These are phyloP conservation scores for Onthophagus sagittarius DNA, from an alignment of 2,888 invertebrate genomes.

Conservation along the genomic window DNA sequence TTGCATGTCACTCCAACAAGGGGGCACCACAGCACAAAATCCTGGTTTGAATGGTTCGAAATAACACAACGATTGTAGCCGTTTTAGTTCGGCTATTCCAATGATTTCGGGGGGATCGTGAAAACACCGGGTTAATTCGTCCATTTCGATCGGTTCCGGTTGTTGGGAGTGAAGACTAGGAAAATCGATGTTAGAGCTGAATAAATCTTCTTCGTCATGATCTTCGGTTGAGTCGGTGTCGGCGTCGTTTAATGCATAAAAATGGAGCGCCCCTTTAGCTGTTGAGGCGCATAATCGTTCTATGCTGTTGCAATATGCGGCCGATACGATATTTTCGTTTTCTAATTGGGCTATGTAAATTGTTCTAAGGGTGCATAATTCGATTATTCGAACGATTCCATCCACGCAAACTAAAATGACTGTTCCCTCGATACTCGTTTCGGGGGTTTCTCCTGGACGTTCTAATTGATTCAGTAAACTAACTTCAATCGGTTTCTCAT, in stretches of 20 bases:
- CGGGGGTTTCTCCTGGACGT: conserved; percentile 26
- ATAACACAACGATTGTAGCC: conserved; percentile 69
- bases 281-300: conserved; percentile 84
- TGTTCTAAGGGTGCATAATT: conserved; percentile 65
- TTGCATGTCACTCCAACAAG: conserved; percentile 91
- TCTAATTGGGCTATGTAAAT: conserved; percentile 66
- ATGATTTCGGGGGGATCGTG: conserved; percentile 41
- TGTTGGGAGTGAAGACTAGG: conserved; percentile 27
- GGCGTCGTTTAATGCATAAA: conserved; percentile 71
- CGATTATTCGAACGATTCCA: conserved; percentile 70
- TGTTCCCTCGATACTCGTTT: conserved; percentile 52
- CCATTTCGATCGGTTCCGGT: conserved; percentile 35
- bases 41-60: conserved; percentile 67
- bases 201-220: conserved; percentile 64
- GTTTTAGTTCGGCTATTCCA: conserved; percentile 47
- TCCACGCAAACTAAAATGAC: conserved; percentile 72
- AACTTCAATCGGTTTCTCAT: conserved; percentile 67
- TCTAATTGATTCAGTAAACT: conserved; percentile 61
- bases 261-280: conserved; percentile 74
- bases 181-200: conserved; percentile 28
- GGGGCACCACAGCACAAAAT: conserved; percentile 85
- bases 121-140: conserved; percentile 36
- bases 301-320: conserved; percentile 82
- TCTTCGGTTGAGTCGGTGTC: conserved; percentile 71
- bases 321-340: conserved; percentile 72